Conservation (phyloP, 2,888 invertebrate genomes). For the Geophilus truncorum region DNA sequence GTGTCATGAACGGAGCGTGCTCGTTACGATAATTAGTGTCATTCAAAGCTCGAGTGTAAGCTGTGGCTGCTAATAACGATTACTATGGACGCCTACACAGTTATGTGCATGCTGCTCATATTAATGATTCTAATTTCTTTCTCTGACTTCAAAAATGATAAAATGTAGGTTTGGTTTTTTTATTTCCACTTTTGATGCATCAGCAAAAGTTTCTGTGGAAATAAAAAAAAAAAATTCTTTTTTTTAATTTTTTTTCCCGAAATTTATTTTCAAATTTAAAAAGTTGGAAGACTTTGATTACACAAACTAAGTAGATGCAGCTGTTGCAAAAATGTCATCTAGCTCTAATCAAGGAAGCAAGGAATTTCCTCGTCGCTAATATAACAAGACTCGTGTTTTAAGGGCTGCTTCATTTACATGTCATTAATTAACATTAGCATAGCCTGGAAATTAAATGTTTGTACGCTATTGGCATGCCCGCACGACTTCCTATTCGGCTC, state of each 20-base stretch:
- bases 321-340: background rate
- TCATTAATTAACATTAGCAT: background rate
- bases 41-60: background rate
- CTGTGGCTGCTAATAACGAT: background rate
- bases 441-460: background rate
- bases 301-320: background rate
- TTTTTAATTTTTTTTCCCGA: too few relatives aligned
- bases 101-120: background rate
- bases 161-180: background rate
- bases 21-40: slow-evolving; percentile 15
- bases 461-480: background rate
- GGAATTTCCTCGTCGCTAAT: background rate
- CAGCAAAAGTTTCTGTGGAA: background rate
- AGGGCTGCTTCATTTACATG: background rate
- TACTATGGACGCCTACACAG: background rate
- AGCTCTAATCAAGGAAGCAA: background rate
- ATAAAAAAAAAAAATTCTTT: too few relatives aligned
- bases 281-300: background rate
- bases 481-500: background rate
- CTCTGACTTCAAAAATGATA: background rate
- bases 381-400: background rate
- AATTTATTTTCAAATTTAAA: background rate
- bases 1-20: background rate
- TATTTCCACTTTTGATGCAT: background rate
- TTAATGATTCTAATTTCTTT: slow-evolving; percentile 5